A percentile compares a stretch with the other conserved stretches of the same genome.
Conservation (phyloP, 2,113 vertebrate species). For the Prunella fulvescens region DNA sequence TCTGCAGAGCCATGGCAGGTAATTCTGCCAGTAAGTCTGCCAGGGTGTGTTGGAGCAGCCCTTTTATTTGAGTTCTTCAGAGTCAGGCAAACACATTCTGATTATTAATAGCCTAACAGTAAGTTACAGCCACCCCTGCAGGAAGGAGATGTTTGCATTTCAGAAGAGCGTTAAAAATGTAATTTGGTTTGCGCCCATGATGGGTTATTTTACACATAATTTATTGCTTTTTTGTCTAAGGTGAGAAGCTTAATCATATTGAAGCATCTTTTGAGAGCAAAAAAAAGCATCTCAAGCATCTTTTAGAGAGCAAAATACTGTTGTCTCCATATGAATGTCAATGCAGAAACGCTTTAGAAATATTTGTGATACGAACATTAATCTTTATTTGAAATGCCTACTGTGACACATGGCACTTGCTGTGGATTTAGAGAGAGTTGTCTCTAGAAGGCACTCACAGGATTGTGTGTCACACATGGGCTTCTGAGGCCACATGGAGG, state of each 20-base stretch:
- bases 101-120: background rate
- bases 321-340: background rate
- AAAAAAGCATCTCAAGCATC: background rate
- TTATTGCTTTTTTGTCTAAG: background rate
- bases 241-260: background rate
- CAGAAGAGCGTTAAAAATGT: background rate
- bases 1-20: fast-evolving
- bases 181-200: background rate
- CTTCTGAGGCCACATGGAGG: background rate
- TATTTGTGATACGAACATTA: background rate
- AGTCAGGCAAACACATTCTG: background rate
- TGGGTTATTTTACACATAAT: background rate
- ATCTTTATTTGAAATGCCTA: background rate
- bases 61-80: background rate
- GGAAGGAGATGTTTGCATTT: background rate
- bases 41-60: background rate
- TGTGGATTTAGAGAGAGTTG: background rate
- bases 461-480: fast-evolving
- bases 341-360: background rate
- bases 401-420: background rate
- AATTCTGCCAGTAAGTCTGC: background rate
- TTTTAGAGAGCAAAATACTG: background rate
- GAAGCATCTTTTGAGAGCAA: background rate
- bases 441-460: background rate
- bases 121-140: background rate